Evolutionary conservation across 2,888 invertebrate species (phyloP), one percentile per base, ranked within the genome.

Genomic region (Aphelenchoides bicaudatus): DNA sequence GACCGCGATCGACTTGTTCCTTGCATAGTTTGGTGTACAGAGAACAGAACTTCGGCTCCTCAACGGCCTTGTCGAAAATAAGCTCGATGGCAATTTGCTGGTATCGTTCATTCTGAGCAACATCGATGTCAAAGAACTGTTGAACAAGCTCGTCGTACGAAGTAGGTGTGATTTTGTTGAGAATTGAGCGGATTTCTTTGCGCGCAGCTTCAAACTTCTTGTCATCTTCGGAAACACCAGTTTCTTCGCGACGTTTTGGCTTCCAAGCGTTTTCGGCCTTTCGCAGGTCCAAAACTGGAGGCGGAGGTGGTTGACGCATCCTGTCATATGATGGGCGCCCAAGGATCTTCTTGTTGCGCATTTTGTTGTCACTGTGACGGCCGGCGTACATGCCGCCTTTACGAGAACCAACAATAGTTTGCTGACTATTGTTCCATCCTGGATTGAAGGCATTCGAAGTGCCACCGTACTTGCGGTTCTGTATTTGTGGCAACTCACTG

Each of bases 101-200:
- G 3, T 57, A 30, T 21, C 34, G 25, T 13, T 39, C 43, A 28
- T 63, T 58, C 13, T 52, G 39, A 43, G 58, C 37, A 25, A 58
- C 43, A 21, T 61, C 56, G 27, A 53, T 21, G 8, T 37, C 37
- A 31, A 55, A 39, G 51, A 69, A 71, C 10, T 71, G 61, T 6
- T 37, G 19, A 5, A 25, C n/a, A 49, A 69, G 50, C n/a, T 56
- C 63, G n/a, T 56, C 56, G 48, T 59, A 66, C 8, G 61, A 63
- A 8, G 56, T 39, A 2, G 70, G 70, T 13, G 69, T 71, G 39
- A 69, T 63, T 52, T 69, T 69, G 66, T 69, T 69, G 19, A 69
- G 58, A 25, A 69, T 30, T n/a, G 63, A 63, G 29, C 69, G 62
- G 16, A 65, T 49, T 23, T 59, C 57, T 54, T 70, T 68, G 30